Evolutionary conservation across 1,140 invertebrate species (phyloP).

Genomic region (Camponotus pennsylvanicus): DNA sequence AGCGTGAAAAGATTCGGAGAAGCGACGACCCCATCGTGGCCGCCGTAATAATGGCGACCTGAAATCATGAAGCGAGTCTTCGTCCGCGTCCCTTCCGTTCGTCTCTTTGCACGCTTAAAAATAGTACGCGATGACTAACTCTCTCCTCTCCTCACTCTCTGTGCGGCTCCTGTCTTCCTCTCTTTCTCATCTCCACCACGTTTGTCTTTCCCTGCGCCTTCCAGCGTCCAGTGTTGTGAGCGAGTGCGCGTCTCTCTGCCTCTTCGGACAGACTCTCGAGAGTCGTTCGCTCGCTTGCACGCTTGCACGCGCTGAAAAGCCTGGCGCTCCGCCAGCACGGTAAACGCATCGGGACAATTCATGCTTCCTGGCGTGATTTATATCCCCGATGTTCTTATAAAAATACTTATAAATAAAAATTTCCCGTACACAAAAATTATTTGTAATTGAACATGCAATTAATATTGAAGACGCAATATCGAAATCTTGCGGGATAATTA

Average conservation of each 20-base stretch:
- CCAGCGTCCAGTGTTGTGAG: conserved; percentile 3
- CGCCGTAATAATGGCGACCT: conserved; percentile 75
- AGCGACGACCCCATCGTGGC: background rate
- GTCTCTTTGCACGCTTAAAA: conserved; percentile 80
- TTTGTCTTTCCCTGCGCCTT: conserved; percentile 42
- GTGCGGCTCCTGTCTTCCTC: conserved; percentile 3
- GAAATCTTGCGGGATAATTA: background rate
- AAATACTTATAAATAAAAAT: background rate
- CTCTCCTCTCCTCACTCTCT: conserved; percentile 36
- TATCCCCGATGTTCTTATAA: conserved; percentile 28
- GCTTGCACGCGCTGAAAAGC: conserved; percentile 53
- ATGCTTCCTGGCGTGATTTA: conserved; percentile 54
- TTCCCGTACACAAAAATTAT: too few species aligned
- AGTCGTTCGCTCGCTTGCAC: background rate
- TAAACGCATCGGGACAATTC: conserved; percentile 59
- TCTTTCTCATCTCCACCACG: conserved; percentile 24
- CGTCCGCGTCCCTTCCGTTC: conserved; percentile 65
- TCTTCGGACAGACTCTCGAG: conserved; percentile 58
- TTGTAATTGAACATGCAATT: too few species aligned
- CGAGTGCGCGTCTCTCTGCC: conserved; percentile 26
- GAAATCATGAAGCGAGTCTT: conserved; percentile 81
- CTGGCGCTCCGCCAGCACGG: conserved; percentile 50
- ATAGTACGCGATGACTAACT: conserved; percentile 74
- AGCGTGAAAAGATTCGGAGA: conserved; percentile 26
- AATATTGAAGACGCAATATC: too few species aligned